These are phyloP conservation scores for Campylomormyrus tamandua DNA, from an alignment of 2,113 vertebrate genomes.

Conservation along the genomic window DNA sequence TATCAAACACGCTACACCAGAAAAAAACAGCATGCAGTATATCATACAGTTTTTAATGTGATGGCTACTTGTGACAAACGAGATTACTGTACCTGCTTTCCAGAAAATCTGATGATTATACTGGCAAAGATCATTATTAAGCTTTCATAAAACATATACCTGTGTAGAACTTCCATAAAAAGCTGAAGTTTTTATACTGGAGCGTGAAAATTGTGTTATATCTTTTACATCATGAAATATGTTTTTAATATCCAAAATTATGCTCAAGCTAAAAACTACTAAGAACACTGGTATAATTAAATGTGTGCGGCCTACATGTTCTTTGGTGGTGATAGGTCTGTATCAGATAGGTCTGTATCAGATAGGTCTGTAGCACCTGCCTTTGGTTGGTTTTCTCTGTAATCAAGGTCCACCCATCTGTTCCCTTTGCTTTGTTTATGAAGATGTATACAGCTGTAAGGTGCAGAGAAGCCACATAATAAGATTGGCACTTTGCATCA, in stretches of 20 bases:
- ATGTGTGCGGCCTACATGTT: not conserved
- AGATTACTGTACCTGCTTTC: not conserved
- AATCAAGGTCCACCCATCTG: not conserved
- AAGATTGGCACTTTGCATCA: not conserved
- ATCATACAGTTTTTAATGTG: not conserved
- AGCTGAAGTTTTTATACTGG: not conserved
- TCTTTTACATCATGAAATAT: not conserved
- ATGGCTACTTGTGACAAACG: not conserved
- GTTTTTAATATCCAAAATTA: not conserved
- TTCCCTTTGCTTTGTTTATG: not conserved
- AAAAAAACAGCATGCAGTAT: not conserved
- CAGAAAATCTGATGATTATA: not conserved
- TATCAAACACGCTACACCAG: not conserved
- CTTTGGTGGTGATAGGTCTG: not conserved
- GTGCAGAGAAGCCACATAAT: not conserved
- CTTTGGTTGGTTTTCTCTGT: not conserved
- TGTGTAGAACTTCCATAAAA: not conserved
- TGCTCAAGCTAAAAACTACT: not conserved
- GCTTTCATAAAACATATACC: not conserved
- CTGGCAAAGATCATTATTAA: not conserved
- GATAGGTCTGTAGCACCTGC: not conserved
- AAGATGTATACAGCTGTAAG: not conserved
- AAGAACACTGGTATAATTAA: not conserved
- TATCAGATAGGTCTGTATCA: too few species aligned
- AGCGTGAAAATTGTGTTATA: not conserved